Base-by-base conservation (phyloP, 2,113 vertebrate genomes). In the Zapornia atra region DNA sequence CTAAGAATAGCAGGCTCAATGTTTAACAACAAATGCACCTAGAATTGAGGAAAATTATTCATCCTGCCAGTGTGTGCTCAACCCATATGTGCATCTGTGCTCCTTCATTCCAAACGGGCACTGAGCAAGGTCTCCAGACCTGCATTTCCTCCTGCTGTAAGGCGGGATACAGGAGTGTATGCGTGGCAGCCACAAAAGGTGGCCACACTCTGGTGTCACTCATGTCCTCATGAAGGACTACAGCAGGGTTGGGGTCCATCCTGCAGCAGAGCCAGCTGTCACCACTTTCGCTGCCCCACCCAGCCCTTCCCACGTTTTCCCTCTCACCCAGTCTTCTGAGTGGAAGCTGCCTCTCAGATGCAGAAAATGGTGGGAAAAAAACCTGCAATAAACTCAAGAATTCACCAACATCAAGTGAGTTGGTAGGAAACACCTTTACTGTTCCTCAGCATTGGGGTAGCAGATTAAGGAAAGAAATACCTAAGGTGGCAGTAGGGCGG, bases 101-200 rank as follows among this genome's bases (percentile, higher is more conserved):
- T 76, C 1, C 26, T 54, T 46, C 34, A 44, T 53, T 65, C 78
- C 60, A 70, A n/a, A 50, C 4, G n/a, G 13, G 10, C 25, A 6
- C 28, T 2, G 6, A 46, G 22, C 36, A 63, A 82, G 8, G 11
- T 57, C 82, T 64, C 13, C 34, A 94, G 48, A 46, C 12, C 29
- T 3, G 2, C 16, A 29, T 42, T 64, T 36, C 48, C 12, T 84
- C 0, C 0, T 12, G 15, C 10, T 2, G 0, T 15, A n/a, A 56
- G 15, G 28, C n/a, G 25, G 5, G 54, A 60, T 36, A n/a, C 0
- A 1, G 4, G 36, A 54, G 11, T 6, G 17, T 6, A 26, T 0
- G 0, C 0, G 0, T 70, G 29, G 20, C 38, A 73, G 17, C 29
- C 8, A 6, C 4, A 1, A 18, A 18, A 53, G 40, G 21, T 48